These are phyloP conservation scores for Pristionchus maxplancki DNA, from an alignment of 2,888 invertebrate genomes.

Conservation along the genomic window DNA sequence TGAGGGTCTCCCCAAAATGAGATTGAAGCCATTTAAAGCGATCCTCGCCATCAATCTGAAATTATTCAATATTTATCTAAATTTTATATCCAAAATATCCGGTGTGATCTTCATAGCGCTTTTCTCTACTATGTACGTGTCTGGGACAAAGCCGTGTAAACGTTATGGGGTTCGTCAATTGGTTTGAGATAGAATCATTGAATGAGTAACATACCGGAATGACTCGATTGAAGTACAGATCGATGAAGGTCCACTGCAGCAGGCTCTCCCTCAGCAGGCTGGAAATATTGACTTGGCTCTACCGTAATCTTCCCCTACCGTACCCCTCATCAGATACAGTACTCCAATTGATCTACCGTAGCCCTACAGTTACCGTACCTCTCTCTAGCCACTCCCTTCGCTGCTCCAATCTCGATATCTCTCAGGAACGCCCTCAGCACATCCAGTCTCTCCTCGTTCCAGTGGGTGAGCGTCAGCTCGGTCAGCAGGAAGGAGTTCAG, in stretches of 20 bases:
- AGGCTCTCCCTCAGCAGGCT: slow-evolving; percentile 50
- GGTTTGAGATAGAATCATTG: too few relatives aligned
- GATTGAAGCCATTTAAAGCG: slow-evolving; percentile 60
- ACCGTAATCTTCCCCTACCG: not conserved
- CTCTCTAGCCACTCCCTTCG: slow-evolving; percentile 49
- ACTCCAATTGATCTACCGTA: not conserved
- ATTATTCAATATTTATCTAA: not conserved
- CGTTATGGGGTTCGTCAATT: not conserved
- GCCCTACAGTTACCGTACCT: not conserved
- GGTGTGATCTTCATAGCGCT: too few relatives aligned
- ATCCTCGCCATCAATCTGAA: slow-evolving; percentile 60
- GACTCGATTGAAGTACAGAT: slow-evolving; percentile 62
- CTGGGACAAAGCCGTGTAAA: too few relatives aligned
- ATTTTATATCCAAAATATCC: too few relatives aligned
- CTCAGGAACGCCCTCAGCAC: slow-evolving; percentile 39
- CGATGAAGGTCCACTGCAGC: slow-evolving; percentile 64
- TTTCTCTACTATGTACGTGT: too few relatives aligned
- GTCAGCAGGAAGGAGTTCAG: slow-evolving; percentile 62
- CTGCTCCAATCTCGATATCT: not conserved
- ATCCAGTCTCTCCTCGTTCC: slow-evolving; percentile 61
- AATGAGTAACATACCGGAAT: slow-evolving; percentile 57
- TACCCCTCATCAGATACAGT: not conserved
- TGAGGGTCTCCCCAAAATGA: slow-evolving; percentile 57
- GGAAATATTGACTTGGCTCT: not conserved
- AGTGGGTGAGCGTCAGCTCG: slow-evolving; percentile 56